Conservation (phyloP, 2,113 vertebrate species). For the Elaphurus davidianus region DNA sequence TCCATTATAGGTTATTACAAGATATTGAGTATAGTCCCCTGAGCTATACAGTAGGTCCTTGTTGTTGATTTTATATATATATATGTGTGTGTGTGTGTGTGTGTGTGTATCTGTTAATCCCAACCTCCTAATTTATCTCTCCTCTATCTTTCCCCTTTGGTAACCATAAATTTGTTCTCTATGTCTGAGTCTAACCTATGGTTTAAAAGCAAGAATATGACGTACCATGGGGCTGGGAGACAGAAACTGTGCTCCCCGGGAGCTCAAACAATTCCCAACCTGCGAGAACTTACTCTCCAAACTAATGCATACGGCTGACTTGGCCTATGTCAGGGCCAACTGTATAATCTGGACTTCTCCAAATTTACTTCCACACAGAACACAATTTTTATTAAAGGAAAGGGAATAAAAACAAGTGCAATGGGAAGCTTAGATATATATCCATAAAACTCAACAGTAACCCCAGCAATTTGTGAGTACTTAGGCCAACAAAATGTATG, state of each 20-base stretch:
- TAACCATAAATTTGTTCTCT: background rate
- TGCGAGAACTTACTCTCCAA: background rate
- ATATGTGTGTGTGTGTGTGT: too few species aligned
- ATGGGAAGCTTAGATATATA: background rate
- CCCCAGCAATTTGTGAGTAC: background rate
- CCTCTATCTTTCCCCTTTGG: background rate
- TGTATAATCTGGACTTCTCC: background rate
- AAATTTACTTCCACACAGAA: background rate
- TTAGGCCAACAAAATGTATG: background rate
- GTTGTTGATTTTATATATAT: background rate
- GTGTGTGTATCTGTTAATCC: background rate
- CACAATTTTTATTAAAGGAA: background rate
- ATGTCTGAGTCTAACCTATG: background rate
- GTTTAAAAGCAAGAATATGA: background rate
- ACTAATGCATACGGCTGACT: accelerated
- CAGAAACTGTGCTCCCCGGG: accelerated
- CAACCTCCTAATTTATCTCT: background rate
- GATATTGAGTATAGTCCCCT: background rate
- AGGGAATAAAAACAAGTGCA: background rate
- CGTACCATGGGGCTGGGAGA: background rate
- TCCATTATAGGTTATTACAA: background rate
- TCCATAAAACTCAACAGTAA: conserved; percentile 22
- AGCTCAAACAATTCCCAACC: accelerated
- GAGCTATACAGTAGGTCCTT: background rate
- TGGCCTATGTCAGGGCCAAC: background rate